Percentiles rank a stretch among this genome's conserved stretches.
These are phyloP conservation scores for Heliconius congener DNA, from an alignment of 1,140 invertebrate species.

Conservation along the genomic window DNA sequence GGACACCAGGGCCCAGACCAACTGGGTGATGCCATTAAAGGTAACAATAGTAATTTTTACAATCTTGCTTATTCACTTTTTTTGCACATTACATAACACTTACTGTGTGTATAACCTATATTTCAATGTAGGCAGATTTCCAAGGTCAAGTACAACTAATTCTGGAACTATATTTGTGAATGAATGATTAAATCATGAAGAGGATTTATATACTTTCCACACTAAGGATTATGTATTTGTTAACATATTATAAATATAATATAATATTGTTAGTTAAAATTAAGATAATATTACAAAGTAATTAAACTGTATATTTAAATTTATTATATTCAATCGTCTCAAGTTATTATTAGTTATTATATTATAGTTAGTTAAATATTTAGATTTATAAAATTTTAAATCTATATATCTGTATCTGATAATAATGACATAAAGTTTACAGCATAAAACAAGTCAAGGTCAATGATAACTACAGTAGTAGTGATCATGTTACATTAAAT, in stretches of 20 bases:
- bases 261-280: not conserved
- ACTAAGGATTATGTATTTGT: not conserved
- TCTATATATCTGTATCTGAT: not conserved
- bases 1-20: constrained; percentile 90
- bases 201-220: not conserved
- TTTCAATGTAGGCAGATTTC: constrained; percentile 20
- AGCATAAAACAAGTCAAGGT: not conserved
- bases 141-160: constrained; percentile 39
- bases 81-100: constrained; percentile 44
- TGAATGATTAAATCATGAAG: not conserved
- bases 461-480: not conserved
- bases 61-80: not conserved
- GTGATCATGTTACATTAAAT: not conserved
- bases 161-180: constrained; percentile 2
- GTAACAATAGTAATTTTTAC: constrained; percentile 56
- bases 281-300: not conserved
- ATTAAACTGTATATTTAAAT: not conserved
- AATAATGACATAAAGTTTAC: constrained; percentile 12
- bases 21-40: constrained; percentile 84
- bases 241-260: not conserved
- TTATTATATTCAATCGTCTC: not conserved
- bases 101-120: constrained; percentile 47
- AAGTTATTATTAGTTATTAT: no score
- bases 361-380: not conserved
- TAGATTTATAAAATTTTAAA: not conserved